phyloP scores from a whole-genome alignment of 2,797 vertebrate genomes.

The Galaxias olidus region DNA sequence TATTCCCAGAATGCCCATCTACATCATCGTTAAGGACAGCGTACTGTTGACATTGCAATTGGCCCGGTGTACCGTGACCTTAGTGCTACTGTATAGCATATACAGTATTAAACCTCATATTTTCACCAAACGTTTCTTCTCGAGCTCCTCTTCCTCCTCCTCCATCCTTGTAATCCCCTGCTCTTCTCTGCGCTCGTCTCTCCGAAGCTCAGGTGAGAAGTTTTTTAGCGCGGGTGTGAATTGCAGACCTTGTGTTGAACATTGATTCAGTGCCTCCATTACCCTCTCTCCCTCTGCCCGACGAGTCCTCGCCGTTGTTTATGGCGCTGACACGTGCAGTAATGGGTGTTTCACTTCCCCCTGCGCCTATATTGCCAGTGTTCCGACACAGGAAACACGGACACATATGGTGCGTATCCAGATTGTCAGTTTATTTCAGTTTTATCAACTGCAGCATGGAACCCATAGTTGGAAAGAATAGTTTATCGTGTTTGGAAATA shows the following conservation, averaged over 20 bases:
- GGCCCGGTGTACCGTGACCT: too few species aligned
- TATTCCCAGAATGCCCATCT: too few species aligned
- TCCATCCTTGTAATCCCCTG: constrained; percentile 46
- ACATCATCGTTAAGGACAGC: too few species aligned
- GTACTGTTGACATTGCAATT: too few species aligned
- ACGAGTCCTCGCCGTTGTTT: constrained; percentile 77
- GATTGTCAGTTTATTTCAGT: constrained; percentile 76
- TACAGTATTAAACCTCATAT: neutral
- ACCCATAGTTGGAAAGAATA: constrained; percentile 49
- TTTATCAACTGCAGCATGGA: constrained; percentile 69
- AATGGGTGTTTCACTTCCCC: constrained; percentile 78
- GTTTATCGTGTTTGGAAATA: constrained; percentile 7
- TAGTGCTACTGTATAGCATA: too few species aligned
- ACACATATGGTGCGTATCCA: constrained; percentile 74
- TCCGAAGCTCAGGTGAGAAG: constrained; percentile 68
- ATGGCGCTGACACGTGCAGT: constrained; percentile 81
- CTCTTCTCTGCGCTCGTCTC: constrained; percentile 53
- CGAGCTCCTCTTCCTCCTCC: constrained; percentile 67
- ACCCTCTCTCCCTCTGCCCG: constrained; percentile 73
- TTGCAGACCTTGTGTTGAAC: constrained; percentile 81
- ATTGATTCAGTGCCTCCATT: constrained; percentile 86
- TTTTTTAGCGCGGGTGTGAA: constrained; percentile 47
- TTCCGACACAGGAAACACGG: constrained; percentile 72
- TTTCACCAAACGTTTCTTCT: constrained; percentile 42
- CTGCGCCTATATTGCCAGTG: constrained; percentile 64